Evolutionary conservation across 2,888 invertebrate genomes (phyloP), one percentile per base, ranked within the genome.

Genomic region (Carabus problematicus): DNA sequence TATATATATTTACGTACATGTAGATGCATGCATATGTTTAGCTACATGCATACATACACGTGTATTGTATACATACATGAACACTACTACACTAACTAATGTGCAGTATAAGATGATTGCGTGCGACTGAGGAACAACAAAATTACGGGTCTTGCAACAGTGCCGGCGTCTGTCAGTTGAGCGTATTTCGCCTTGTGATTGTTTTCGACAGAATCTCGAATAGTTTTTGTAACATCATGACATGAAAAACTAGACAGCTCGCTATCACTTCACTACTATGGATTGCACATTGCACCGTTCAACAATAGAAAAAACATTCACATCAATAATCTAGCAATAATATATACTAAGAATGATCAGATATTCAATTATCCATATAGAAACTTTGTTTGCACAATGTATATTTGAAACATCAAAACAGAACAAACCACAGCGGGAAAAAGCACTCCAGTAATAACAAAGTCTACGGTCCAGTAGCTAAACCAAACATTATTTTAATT

Each of bases 191-290:
- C 39, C 66, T 52, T 19, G 41, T 52, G 60, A 60, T 52, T 60
- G 67, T 67, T 54, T 67, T 60, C 49, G 60, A 49, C 43, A 64
- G 56, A 55, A 56, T 64, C 56, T 43, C 56, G 29, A 56, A 45
- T 39, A 18, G 66, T 66, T 66, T 66, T 66, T 66, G 59, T 66
- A 45, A 45, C 40, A n/a, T 39, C 60, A 60, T 67, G 60, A 67
- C 67, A 67, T 67, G 67, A 67, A 67, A 60, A 67, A 67, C 67
- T 67, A 67, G 67, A 67, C 67, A 67, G 60, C 54, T 60, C 8
- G 39, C 52, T 19, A 29, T 12, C 2, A 11, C 11, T 45, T 45
- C 7, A 45, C 45, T 29, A 29, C 29, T 29, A 29, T 29, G 29
- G 29, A 29, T 6, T 29, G 29, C 29, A 29, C 29, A 29, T 29